Base-by-base conservation (phyloP, 2,888 invertebrate species). In the Drosophila aldrichi region DNA sequence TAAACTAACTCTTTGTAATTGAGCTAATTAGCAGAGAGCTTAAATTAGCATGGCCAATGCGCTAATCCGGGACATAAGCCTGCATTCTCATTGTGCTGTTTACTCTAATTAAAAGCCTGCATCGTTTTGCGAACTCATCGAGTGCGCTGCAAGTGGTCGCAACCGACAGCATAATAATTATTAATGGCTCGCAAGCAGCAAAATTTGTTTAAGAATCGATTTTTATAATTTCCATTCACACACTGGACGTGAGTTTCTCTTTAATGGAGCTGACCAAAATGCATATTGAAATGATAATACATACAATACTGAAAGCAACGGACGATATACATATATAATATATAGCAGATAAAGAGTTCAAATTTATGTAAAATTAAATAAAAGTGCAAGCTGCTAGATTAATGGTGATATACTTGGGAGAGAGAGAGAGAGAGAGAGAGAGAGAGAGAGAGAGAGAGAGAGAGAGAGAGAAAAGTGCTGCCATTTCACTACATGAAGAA, bases 31-130 rank as follows among this genome's bases (percentile, higher is more conserved):
- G 48, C 48, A n/a, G 3, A 32, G 12, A 1, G 0, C 7, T 32
- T 3, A 12, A 49, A n/a, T 46, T 46, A n/a, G 32, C 32, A 32
- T 10, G 9, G 32, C 1, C 32, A 32, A 38, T 38, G 7, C 5
- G 16, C 36, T 16, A 38, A 6, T 3, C 25, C 9, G 14, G 7
- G 44, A 14, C 4, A 5, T 25, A 1, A 25, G 25, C 25, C n/a
- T 4, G 46, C 9, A 10, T 29, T 2, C n/a, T n/a, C n/a, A 2
- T n/a, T 48, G 18, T 32, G 48, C 12, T 49, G 1, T 25, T 25
- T 12, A 18, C 48, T 49, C 29, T 32, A 49, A 48, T 32, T 32
- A 48, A 48, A n/a, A 48, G 29, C 48, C 48, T 29, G 48, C 25
- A 48, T 10, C 4, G 25, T 25, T 46, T 22, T 7, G 22, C 14